Conservation (phyloP, 2,888 invertebrate genomes). For the Drosophila peninsularis region DNA sequence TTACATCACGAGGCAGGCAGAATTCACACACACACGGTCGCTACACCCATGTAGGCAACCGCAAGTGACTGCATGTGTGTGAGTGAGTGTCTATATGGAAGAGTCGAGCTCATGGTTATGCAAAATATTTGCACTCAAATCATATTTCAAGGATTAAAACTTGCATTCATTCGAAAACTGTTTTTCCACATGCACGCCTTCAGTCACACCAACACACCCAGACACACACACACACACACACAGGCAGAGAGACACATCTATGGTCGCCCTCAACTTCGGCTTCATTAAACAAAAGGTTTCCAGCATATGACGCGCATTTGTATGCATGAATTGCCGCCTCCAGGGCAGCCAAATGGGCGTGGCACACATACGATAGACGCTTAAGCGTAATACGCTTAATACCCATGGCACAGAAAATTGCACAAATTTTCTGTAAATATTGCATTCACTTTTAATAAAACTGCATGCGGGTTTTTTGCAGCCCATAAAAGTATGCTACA, state of each 20-base stretch:
- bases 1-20: conserved; percentile 56
- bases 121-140: conserved; percentile 81
- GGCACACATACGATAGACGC: conserved; percentile 40
- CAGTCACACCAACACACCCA: conserved; percentile 14
- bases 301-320: conserved; percentile 58
- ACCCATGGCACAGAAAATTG: conserved; percentile 29
- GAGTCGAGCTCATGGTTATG: conserved; percentile 77
- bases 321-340: conserved; percentile 38
- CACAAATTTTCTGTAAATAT: conserved; percentile 42
- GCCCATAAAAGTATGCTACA: conserved; percentile 50
- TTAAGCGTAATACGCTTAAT: conserved; percentile 67
- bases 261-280: conserved; percentile 64
- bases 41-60: conserved; percentile 37
- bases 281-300: conserved; percentile 75
- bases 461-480: conserved; percentile 18
- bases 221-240: conserved; percentile 9
- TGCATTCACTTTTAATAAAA: conserved; percentile 35
- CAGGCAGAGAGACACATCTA: conserved; percentile 15
- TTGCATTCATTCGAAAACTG: conserved; percentile 78
- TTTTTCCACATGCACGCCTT: conserved; percentile 75
- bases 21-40: conserved; percentile 23
- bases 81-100: conserved; percentile 16
- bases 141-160: conserved; percentile 80
- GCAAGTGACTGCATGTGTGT: conserved; percentile 36
- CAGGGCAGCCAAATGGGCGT: conserved; percentile 9